Base-by-base conservation (phyloP, 1,140 invertebrate species). In the Drosophila watanabei region DNA sequence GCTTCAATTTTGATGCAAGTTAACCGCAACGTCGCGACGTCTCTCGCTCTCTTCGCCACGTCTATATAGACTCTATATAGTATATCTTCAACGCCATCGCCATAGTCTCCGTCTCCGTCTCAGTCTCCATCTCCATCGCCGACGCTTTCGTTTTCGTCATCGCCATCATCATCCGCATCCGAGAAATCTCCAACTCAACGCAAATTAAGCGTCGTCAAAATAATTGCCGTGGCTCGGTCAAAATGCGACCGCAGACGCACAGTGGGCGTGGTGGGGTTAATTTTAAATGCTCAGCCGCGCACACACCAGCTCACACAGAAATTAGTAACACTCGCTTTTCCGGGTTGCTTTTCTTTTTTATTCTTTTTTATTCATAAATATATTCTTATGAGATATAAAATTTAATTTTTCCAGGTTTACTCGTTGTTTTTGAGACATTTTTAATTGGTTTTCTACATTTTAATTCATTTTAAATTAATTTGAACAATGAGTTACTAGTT, bases 171-270 rank as follows among this genome's bases (percentile, higher is more conserved):
- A 80, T 78, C 79, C 82, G 82, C 84, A 88, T 88, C 77, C 80
- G 59, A 79, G 64, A 61, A 79, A 79, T 58, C 76, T 71, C 68
- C 73, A 77, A 75, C 75, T 89, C 78, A 81, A 89, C 86, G 85
- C 82, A 85, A 90, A 90, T 90, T 90, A 90, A 88, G 86, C 86
- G 82, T 89, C 82, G 81, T 88, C 85, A 88, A 88, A 88, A 88
- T 88, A 88, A 88, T 88, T 88, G 85, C 85, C 85, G 81, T 89
- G 85, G 80, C 76, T 88, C 84, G 75, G 61, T 76, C 80, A 79
- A 70, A 83, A 82, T 69, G 75, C 41, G 71, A 60, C 35, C 58
- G 72, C 63, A 76, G 66, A 64, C 32, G 63, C 78, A 86, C 82
- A 56, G 68, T 82, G 78, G 71, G 61, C 37, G 45, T 49, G 43